phyloP scores from a whole-genome alignment of 2,113 vertebrate species.

The Damaliscus lunatus region DNA sequence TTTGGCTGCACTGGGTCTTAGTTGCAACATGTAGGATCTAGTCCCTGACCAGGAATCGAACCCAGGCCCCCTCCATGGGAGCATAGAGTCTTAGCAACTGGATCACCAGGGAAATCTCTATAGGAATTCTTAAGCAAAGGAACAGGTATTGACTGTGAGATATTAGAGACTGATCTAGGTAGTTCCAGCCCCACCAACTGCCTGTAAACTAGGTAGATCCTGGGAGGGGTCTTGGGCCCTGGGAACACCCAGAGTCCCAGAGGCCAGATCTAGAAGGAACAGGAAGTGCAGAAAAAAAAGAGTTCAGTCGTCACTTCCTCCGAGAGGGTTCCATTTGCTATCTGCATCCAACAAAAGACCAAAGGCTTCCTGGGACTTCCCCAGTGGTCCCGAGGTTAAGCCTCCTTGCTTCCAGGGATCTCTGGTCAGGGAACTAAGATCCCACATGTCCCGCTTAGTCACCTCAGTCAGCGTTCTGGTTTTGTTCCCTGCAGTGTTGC shows the following conservation, averaged over 20 bases:
- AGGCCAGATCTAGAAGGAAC: neutral
- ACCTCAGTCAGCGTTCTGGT: neutral
- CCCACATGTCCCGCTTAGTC: neutral
- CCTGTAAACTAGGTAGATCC: neutral
- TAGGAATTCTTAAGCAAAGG: neutral
- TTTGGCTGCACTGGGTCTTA: neutral
- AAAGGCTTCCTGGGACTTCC: neutral
- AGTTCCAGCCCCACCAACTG: neutral
- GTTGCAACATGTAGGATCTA: neutral
- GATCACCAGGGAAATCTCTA: neutral
- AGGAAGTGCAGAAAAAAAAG: neutral
- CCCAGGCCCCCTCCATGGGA: neutral
- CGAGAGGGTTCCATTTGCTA: neutral
- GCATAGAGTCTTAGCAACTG: neutral
- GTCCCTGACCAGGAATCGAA: neutral
- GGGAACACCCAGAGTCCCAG: neutral
- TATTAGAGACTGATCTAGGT: neutral
- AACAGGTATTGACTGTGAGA: neutral
- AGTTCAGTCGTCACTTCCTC: neutral
- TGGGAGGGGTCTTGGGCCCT: neutral
- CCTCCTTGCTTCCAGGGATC: neutral
- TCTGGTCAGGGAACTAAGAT: neutral
- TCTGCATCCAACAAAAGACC: neutral
- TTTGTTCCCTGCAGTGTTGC: neutral
- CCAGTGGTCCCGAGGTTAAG: neutral